phyloP scores from a whole-genome alignment of 2,113 vertebrate genomes.

The Halcyon senegalensis region DNA sequence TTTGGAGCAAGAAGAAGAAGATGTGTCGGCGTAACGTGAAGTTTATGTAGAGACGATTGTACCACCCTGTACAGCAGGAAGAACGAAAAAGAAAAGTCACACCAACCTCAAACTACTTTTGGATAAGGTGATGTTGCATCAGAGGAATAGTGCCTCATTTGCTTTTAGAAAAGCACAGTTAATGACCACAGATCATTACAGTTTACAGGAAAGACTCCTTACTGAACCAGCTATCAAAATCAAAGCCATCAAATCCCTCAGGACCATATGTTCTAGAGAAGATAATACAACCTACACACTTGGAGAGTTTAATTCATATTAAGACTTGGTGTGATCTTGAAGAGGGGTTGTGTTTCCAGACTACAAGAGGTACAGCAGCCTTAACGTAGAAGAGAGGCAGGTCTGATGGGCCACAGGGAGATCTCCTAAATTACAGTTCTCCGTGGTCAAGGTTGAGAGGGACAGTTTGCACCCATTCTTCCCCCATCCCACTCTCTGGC shows the following conservation, averaged over 20 bases:
- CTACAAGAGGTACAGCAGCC: neutral
- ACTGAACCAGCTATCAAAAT: neutral
- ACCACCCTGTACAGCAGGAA: slow-evolving; percentile 84
- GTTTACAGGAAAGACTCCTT: neutral
- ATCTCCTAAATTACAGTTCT: neutral
- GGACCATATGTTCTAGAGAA: neutral
- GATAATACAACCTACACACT: neutral
- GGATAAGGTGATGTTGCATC: neutral
- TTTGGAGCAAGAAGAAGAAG: slow-evolving; percentile 96
- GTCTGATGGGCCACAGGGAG: neutral
- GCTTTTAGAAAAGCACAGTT: neutral
- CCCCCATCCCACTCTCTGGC: neutral
- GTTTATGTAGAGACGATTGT: slow-evolving; percentile 94
- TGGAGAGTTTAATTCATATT: neutral
- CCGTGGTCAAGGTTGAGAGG: neutral
- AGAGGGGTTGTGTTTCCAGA: neutral
- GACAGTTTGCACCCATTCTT: neutral
- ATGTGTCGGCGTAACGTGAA: slow-evolving; percentile 92
- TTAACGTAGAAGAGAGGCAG: neutral
- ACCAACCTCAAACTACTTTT: neutral
- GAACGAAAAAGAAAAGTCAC: neutral
- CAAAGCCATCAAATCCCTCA: neutral
- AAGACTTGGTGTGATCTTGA: neutral
- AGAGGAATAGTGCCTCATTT: neutral
- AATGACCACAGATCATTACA: neutral